phyloP scores from a whole-genome alignment of 2,797 vertebrate genomes.

The Poeciliopsis infans region DNA sequence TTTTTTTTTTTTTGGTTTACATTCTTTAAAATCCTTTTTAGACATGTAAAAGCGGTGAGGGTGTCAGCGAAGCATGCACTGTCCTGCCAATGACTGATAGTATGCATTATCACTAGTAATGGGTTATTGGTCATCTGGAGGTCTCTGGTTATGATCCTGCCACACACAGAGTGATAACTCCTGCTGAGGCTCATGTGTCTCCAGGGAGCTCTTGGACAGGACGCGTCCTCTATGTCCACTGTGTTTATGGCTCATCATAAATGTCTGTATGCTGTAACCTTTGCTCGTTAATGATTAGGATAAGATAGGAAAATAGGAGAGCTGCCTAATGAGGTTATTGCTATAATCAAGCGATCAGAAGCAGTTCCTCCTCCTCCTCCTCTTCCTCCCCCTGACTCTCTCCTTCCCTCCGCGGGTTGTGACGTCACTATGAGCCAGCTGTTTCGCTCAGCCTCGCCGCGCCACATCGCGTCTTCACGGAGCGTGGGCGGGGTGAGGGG shows the following conservation, averaged over 20 bases:
- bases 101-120: background rate
- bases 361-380: background rate
- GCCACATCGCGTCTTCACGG: slow-evolving; percentile 2
- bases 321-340: background rate
- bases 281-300: slow-evolving; percentile 24
- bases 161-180: background rate
- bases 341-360: background rate
- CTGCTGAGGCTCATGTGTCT: slow-evolving; percentile 5
- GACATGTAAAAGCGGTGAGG: too few species aligned
- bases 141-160: background rate
- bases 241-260: slow-evolving; percentile 22
- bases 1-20: too few species aligned
- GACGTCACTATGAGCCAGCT: slow-evolving; percentile 64
- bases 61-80: too few species aligned
- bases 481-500: background rate
- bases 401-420: slow-evolving; percentile 31
- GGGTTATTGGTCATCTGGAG: background rate
- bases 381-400: background rate
- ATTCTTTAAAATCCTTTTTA: too few species aligned
- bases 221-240: background rate
- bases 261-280: slow-evolving; percentile 11
- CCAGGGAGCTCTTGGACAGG: background rate
- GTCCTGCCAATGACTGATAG: too few species aligned
- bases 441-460: slow-evolving; percentile 18
- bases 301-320: background rate